These are phyloP conservation scores for Benthosema pterotum DNA, from an alignment of 2,797 vertebrate species.

Conservation along the genomic window DNA sequence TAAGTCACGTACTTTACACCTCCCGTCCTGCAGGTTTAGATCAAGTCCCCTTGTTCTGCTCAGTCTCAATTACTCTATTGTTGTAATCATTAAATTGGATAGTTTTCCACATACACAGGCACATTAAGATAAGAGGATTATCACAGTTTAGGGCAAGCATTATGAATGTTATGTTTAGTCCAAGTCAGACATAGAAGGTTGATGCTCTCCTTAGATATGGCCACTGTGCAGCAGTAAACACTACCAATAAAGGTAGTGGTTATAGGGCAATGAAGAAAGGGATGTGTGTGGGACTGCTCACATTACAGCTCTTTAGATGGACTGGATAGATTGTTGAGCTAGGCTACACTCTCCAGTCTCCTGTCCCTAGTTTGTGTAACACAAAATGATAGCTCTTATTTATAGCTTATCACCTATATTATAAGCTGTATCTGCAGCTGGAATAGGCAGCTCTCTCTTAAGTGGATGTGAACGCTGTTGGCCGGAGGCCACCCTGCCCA, in stretches of 20 bases:
- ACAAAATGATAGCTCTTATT: constrained; percentile 34
- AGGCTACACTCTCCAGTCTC: constrained; percentile 17
- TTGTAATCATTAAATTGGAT: neutral
- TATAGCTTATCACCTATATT: constrained; percentile 35
- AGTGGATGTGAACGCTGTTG: constrained; percentile 47
- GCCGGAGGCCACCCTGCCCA: constrained; percentile 44
- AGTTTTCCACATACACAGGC: neutral
- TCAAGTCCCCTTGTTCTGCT: too few species aligned
- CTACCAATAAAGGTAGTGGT: constrained; percentile 80
- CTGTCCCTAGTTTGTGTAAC: constrained; percentile 13
- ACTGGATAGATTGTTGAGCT: constrained; percentile 44
- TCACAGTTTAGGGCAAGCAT: constrained; percentile 4
- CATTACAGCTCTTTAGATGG: constrained; percentile 57
- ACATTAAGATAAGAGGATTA: neutral
- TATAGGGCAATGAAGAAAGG: constrained; percentile 46
- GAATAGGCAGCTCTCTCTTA: constrained; percentile 20
- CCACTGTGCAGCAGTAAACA: constrained; percentile 67
- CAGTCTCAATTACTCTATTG: too few species aligned
- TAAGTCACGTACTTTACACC: constrained; percentile 5
- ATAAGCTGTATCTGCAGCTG: constrained; percentile 44
- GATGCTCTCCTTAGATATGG: constrained; percentile 72
- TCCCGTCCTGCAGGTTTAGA: neutral
- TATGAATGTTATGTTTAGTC: constrained; percentile 32
- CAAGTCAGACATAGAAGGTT: constrained; percentile 35
- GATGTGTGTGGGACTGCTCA: constrained; percentile 47